Conservation (phyloP, 2,888 invertebrate species). For the Dynastes hyllus region DNA sequence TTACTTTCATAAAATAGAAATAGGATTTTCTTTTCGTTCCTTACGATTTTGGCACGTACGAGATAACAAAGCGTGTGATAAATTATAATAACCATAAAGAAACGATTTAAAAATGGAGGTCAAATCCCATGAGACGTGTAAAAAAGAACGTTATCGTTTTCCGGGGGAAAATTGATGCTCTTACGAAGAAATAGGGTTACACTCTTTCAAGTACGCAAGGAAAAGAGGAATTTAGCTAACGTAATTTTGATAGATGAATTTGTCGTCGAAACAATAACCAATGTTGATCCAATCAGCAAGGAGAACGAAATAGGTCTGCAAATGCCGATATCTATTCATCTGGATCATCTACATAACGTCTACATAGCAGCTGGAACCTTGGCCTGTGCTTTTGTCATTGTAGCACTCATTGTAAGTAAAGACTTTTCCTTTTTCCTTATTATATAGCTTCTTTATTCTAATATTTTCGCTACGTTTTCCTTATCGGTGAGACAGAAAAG, state of each 20-base stretch:
- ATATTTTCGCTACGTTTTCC: conserved; percentile 14
- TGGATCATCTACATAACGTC: conserved; percentile 82
- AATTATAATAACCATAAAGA: conserved; percentile 44
- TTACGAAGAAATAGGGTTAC: neutral
- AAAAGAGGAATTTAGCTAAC: conserved; percentile 24
- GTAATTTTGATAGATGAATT: conserved; percentile 77
- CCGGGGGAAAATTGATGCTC: conserved; percentile 25
- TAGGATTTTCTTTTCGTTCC: no score
- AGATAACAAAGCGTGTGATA: conserved; percentile 28
- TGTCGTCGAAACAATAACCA: conserved; percentile 78
- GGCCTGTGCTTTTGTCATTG: conserved; percentile 83
- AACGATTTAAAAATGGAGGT: conserved; percentile 38
- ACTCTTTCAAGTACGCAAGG: neutral
- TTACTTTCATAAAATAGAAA: no score
- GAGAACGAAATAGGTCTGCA: conserved; percentile 59
- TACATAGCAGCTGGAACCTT: conserved; percentile 87
- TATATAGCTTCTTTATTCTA: conserved; percentile 7
- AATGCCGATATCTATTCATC: conserved; percentile 72
- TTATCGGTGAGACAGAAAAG: neutral
- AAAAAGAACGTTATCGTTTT: conserved; percentile 34
- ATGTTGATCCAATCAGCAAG: conserved; percentile 58
- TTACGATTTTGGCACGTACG: neutral
- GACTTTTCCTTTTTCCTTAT: no score
- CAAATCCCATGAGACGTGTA: conserved; percentile 30
- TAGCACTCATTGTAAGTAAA: conserved; percentile 80